Evolutionary conservation across 1,140 invertebrate genomes (phyloP).

Genomic region (Drosophila baimaii): DNA sequence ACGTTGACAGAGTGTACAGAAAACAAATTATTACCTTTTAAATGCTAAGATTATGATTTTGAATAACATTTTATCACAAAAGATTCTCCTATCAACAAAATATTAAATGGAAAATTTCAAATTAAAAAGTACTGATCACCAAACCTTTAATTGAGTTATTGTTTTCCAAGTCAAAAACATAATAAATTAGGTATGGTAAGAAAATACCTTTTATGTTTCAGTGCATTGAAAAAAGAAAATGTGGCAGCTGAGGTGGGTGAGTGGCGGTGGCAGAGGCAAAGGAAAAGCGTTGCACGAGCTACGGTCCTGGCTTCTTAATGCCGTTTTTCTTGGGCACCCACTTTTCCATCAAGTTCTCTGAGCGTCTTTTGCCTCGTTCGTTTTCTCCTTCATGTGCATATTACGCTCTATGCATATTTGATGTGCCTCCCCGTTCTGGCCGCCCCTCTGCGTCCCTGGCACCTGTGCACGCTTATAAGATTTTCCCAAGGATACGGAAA

Average conservation of each 20-base stretch:
- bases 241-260: background rate
- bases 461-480: conserved; percentile 65
- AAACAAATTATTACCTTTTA: conserved; percentile 6
- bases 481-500: conserved; percentile 53
- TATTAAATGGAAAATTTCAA: no score
- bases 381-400: conserved; percentile 64
- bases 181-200: background rate
- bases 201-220: conserved; percentile 6
- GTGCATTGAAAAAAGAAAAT: background rate
- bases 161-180: background rate
- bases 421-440: conserved; percentile 47
- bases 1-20: conserved; percentile 26
- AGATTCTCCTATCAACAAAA: background rate
- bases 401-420: conserved; percentile 76
- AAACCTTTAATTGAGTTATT: background rate
- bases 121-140: no score
- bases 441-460: background rate
- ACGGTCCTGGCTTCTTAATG: conserved; percentile 63
- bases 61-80: background rate
- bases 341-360: conserved; percentile 43
- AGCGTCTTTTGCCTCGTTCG: conserved; percentile 49
- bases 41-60: background rate
- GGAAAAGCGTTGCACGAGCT: conserved; percentile 46
- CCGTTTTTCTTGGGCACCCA: conserved; percentile 56
- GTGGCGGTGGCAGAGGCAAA: background rate